Evolutionary conservation across 2,888 invertebrate species (phyloP), one percentile per base, ranked within the genome.

Genomic region (Malacosoma neustria): DNA sequence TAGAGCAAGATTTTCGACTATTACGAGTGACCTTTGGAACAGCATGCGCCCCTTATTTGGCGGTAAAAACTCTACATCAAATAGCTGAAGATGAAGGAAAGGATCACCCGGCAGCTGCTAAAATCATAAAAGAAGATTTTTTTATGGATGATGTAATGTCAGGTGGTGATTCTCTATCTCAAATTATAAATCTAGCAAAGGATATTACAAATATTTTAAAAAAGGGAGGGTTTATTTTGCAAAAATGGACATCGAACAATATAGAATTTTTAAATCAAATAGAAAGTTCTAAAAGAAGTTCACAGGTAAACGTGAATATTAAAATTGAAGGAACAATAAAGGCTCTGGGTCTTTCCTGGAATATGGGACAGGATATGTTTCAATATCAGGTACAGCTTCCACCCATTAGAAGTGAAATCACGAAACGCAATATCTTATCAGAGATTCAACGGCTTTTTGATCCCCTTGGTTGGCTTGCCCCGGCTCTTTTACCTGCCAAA

Each of bases 261-360:
- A 39, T 29, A 15, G 35, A 33, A 14, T n/a, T 34, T 14, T 31
- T 38, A 14, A n/a, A n/a, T n/a, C n/a, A n/a, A n/a, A n/a, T n/a
- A n/a, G 22, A 32, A 29, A 15, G 31, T 22, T 30, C 35, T 9
- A 30, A 14, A 7, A 6, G 29, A 13, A 13, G 11, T 52, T 4
- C 4, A 12, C 7, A 13, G 40, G 33, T 5, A 43, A 6, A 14
- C 31, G 30, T 33, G 35, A n/a, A 34, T 33, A 13, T 14, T 15
- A 4, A 2, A 7, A 32, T 32, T 12, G 52, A 59, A 36, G 35
- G 38, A 15, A 13, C 42, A 7, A 42, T 45, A 0, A 56, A 54
- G 34, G 47, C 52, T n/a, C 14, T 58, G 12, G 55, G 57, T 32
- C 42, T 61, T 30, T 46, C 45, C 30, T 61, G 61, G 57, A 47